phyloP scores from a whole-genome alignment of 2,113 vertebrate species.

The Ictalurus furcatus region DNA sequence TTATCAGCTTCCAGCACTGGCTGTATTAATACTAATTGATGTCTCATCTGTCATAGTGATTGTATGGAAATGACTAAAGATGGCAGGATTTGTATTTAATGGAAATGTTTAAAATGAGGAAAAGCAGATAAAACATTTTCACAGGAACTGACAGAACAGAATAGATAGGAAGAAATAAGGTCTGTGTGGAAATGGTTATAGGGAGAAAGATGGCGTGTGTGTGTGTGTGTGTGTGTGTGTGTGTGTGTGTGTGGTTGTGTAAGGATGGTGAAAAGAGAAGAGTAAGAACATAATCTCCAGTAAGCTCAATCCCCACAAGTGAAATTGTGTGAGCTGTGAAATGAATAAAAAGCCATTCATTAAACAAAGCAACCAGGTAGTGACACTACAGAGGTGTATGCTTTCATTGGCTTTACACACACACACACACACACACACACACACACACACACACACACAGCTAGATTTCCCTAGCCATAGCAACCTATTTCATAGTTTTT shows the following conservation, averaged over 20 bases:
- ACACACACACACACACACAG: background rate
- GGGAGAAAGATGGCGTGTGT: background rate
- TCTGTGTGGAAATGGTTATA: background rate
- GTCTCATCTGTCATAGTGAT: constrained; percentile 9
- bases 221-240: background rate
- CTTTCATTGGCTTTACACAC: background rate
- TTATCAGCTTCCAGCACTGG: background rate
- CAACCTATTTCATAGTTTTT: background rate
- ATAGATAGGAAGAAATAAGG: background rate
- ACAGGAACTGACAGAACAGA: background rate
- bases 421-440: background rate
- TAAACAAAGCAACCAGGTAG: background rate
- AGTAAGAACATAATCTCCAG: background rate
- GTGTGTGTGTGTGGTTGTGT: background rate
- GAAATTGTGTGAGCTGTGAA: background rate
- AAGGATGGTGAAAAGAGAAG: background rate
- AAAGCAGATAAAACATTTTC: background rate
- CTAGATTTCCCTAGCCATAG: background rate
- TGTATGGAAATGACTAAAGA: constrained; percentile 23
- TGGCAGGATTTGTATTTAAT: background rate
- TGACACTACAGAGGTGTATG: background rate
- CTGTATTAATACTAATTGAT: constrained; percentile 30
- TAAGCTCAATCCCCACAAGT: background rate
- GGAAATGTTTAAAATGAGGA: background rate
- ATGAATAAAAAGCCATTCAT: background rate